Evolutionary conservation across 2,797 vertebrate genomes (phyloP).

Genomic region (Fistularia tabacaria): DNA sequence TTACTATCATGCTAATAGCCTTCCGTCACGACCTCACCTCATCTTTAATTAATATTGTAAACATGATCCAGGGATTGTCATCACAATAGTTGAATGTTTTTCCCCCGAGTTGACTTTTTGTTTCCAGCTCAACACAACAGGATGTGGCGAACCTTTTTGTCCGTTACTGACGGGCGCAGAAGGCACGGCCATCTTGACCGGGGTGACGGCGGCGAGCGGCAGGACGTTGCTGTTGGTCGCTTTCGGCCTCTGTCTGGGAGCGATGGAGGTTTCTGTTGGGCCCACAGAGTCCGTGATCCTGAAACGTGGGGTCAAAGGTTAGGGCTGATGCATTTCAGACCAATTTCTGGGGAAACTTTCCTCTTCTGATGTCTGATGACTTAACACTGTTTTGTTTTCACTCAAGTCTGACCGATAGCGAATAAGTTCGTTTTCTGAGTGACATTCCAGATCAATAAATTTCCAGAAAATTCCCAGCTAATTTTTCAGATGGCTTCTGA

Average conservation of each 20-base stretch:
- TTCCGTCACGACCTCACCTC: too few relatives aligned
- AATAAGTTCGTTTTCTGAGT: too few relatives aligned
- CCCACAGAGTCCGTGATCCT: slow-evolving; percentile 94
- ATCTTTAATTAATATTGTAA: too few relatives aligned
- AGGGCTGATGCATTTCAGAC: neutral
- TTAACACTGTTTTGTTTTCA: neutral
- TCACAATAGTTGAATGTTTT: neutral
- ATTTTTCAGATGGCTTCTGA: too few relatives aligned
- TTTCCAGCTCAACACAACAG: neutral
- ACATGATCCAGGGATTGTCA: too few relatives aligned
- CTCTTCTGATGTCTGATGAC: neutral
- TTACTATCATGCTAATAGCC: too few relatives aligned
- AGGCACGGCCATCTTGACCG: slow-evolving; percentile 83
- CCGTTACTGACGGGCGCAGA: slow-evolving; percentile 78
- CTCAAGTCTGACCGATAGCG: neutral
- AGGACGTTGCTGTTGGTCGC: slow-evolving; percentile 82
- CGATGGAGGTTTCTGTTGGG: slow-evolving; percentile 99
- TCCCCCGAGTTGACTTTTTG: neutral
- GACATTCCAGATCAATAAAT: too few relatives aligned
- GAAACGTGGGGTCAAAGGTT: slow-evolving; percentile 12
- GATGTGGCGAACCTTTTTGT: slow-evolving; percentile 76
- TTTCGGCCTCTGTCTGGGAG: slow-evolving; percentile 94
- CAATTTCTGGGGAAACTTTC: neutral
- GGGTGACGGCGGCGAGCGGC: slow-evolving; percentile 84
- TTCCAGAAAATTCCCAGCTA: too few relatives aligned